A percentile compares a stretch with the other conserved stretches of the same genome.
These are phyloP conservation scores for Cheilosia grossa DNA, from an alignment of 2,888 invertebrate genomes.

Conservation along the genomic window DNA sequence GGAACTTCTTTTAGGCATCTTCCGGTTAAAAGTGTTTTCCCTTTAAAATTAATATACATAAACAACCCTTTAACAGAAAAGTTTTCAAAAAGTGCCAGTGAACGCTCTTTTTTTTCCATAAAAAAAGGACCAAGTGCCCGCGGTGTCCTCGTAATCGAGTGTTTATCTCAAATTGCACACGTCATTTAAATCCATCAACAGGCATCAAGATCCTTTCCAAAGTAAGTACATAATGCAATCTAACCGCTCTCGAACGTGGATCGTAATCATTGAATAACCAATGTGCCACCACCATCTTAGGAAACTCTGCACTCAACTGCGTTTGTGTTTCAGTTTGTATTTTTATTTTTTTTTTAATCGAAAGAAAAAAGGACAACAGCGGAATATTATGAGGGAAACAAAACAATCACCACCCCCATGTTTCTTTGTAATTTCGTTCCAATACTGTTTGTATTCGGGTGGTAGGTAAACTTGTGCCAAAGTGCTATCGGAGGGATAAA, in stretches of 20 bases:
- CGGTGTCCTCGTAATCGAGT: background rate
- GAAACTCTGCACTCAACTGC: conserved; percentile 30
- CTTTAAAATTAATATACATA: background rate
- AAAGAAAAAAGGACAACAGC: conserved; percentile 57
- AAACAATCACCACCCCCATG: conserved; percentile 70
- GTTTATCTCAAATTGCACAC: conserved; percentile 5
- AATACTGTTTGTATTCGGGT: conserved; percentile 70
- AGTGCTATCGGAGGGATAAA: conserved; percentile 38
- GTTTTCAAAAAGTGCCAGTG: conserved; percentile 8
- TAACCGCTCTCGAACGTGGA: conserved; percentile 43
- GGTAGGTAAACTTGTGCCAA: conserved; percentile 60
- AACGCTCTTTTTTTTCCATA: background rate
- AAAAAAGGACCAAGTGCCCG: background rate
- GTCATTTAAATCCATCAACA: conserved; percentile 20
- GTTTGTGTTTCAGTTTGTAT: conserved; percentile 16
- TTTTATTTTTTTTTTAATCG: conserved; percentile 38
- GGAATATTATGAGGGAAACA: conserved; percentile 66
- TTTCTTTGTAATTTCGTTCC: conserved; percentile 69
- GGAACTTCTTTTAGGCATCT: conserved; percentile 20
- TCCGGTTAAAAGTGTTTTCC: conserved; percentile 14
- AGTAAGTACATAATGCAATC: conserved; percentile 56
- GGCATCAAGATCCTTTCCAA: conserved; percentile 3
- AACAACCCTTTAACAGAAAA: background rate
- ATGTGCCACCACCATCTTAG: conserved; percentile 12
- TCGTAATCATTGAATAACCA: conserved; percentile 48